Base-by-base conservation (phyloP, 2,888 invertebrate genomes). In the Trachelus iudaicus region DNA sequence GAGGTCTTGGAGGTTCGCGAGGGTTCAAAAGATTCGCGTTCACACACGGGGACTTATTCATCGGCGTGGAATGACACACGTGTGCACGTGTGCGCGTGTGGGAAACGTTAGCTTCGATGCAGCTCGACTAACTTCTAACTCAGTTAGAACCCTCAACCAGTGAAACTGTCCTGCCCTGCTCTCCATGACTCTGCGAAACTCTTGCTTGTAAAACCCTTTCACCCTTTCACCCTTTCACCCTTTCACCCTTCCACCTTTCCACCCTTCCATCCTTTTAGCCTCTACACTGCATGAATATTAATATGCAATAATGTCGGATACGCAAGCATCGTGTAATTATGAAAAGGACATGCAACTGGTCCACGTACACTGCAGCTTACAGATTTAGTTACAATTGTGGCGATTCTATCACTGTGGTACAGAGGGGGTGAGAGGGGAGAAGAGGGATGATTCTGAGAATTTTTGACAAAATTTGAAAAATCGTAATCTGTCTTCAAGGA, bases 241-340 rank as follows among this genome's bases (percentile, higher is more conserved):
- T 34, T 34, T 30, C n/a, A n/a, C n/a, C n/a, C n/a, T n/a, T n/a
- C 35, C 35, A 56, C 56, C 71, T 31, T 30, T 34, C 30, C 69
- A 1, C 3, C 6, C 69, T 31, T 31, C 30, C 69, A 3, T n/a
- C 69, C 69, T 30, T 69, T 15, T 1, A 6, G 3, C 35, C 35
- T n/a, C 37, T 34, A 15, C 23, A 73, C 35, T n/a, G 23, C 74
- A 86, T 87, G 87, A 84, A 87, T 87, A 87, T 87, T 87, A 86
- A 86, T 35, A 35, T 35, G 35, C 12, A 35, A 35, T 86, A 85
- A 81, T 80, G 74, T 37, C 35, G 23, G 56, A 56, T 56, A 9
- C 23, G 56, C 56, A 56, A 56, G 56, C 23, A 56, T 56, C 56
- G 23, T 56, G 56, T 23, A 23, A 56, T 9, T 56, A 56, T 23